Percentiles rank a stretch among this genome's conserved stretches.
phyloP scores from a whole-genome alignment of 2,888 invertebrate genomes.

The Timema cristinae region DNA sequence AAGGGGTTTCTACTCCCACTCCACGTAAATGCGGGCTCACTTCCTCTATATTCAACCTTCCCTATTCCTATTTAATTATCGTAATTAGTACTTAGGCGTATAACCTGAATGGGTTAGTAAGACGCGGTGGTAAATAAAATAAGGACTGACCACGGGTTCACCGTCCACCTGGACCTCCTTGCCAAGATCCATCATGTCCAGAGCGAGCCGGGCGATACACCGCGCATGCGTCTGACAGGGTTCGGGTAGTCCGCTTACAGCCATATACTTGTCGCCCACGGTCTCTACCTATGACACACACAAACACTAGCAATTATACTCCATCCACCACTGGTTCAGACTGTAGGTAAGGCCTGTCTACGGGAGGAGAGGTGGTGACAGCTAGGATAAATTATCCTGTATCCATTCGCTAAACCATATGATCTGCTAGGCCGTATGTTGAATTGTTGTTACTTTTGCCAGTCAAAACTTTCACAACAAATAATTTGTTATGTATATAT shows the following conservation, averaged over 20 bases:
- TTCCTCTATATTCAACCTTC: no score
- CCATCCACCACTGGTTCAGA: background rate
- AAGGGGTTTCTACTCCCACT: no score
- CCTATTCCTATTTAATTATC: no score
- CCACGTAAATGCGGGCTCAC: no score
- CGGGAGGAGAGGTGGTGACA: background rate
- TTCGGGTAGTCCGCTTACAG: constrained; percentile 91
- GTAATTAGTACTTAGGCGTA: no score
- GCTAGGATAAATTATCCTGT: background rate
- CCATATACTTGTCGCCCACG: constrained; percentile 98
- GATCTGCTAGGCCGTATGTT: no score
- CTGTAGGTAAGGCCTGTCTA: background rate
- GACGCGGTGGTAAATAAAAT: background rate
- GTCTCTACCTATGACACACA: constrained; percentile 76
- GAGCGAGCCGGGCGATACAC: constrained; percentile 82
- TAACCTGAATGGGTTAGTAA: background rate
- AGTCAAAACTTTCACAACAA: no score
- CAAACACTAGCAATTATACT: no score
- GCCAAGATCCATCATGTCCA: constrained; percentile 94
- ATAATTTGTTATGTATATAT: no score
- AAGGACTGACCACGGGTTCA: constrained; percentile 71
- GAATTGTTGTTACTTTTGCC: no score
- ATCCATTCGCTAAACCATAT: no score
- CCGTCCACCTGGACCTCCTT: constrained; percentile 83
- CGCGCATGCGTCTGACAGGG: constrained; percentile 85